phyloP scores from a whole-genome alignment of 2,113 vertebrate species.

The Phaethon lepturus region DNA sequence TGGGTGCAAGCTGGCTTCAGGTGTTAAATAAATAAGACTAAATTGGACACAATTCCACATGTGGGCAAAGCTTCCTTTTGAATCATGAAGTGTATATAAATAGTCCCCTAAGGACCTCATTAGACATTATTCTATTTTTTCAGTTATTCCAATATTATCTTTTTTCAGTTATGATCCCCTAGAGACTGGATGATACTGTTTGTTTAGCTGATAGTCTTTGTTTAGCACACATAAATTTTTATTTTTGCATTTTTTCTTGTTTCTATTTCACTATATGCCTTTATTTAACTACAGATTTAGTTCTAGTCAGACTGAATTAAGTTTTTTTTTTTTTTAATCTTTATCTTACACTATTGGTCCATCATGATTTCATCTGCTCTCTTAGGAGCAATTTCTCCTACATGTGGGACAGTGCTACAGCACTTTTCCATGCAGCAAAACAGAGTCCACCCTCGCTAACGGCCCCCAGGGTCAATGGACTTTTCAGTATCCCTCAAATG shows the following conservation, averaged over 20 bases:
- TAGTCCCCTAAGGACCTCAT: background rate
- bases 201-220: background rate
- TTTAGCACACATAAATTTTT: background rate
- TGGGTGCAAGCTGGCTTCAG: background rate
- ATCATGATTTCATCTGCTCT: background rate
- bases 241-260: background rate
- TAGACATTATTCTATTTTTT: background rate
- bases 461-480: fast-evolving
- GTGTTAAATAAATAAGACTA: background rate
- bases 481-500: background rate
- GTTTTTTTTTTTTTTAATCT: background rate
- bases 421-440: background rate
- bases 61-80: background rate
- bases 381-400: background rate
- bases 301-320: background rate
- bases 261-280: background rate
- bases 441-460: background rate
- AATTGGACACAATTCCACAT: background rate
- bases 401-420: background rate
- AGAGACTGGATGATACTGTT: background rate
- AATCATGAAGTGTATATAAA: background rate
- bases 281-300: background rate
- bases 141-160: background rate
- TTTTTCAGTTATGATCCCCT: background rate
- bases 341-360: background rate